A percentile compares a stretch with the other conserved stretches of the same genome.
These are phyloP conservation scores for Rallus limicola DNA, from an alignment of 2,113 vertebrate species.

Conservation along the genomic window DNA sequence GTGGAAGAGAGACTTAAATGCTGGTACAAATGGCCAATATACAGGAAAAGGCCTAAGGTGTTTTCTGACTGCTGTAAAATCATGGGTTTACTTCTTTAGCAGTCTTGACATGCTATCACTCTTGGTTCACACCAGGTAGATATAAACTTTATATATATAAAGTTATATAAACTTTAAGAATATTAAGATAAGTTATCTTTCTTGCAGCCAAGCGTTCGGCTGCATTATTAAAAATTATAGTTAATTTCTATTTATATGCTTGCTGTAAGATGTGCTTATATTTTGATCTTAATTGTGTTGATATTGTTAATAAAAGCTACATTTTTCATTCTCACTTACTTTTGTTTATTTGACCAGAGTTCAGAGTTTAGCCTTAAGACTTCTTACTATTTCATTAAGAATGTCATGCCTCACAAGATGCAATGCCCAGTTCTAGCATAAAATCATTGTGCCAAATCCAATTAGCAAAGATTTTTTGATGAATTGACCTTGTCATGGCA, in stretches of 20 bases:
- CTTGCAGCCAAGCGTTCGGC: neutral
- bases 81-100: neutral
- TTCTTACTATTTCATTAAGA: neutral
- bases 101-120: neutral
- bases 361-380: neutral
- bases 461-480: constrained; percentile 55
- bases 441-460: constrained; percentile 40
- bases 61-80: neutral
- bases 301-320: neutral
- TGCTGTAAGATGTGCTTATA: neutral
- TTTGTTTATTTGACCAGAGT: neutral
- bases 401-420: neutral
- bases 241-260: neutral
- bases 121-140: neutral
- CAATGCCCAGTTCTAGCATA: neutral
- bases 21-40: neutral
- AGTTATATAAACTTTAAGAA: neutral
- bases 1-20: neutral
- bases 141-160: neutral
- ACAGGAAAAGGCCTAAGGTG: neutral
- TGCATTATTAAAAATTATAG: neutral
- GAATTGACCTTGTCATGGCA: constrained; percentile 41
- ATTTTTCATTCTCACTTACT: neutral
- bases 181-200: neutral
- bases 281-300: neutral